A percentile compares a stretch with the other conserved stretches of the same genome.
Evolutionary conservation across 2,888 invertebrate species (phyloP).

Genomic region (Gordius sp.): DNA sequence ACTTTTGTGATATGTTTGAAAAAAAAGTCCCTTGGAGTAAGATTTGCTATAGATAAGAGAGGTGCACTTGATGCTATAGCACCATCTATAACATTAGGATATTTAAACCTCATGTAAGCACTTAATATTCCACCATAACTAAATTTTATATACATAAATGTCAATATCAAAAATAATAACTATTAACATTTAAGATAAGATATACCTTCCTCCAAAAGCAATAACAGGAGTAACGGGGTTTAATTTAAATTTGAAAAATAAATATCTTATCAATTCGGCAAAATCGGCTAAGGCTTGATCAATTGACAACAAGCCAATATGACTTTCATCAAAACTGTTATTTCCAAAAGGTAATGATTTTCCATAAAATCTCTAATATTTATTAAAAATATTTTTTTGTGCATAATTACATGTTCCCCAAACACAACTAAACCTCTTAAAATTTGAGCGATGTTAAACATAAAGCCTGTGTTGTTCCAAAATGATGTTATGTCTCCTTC

Average conservation of each 20-base stretch:
- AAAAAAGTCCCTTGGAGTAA: not conserved
- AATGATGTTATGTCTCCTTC: constrained; percentile 12
- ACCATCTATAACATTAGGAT: not conserved
- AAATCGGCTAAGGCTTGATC: constrained; percentile 11
- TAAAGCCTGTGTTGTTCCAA: constrained; percentile 9
- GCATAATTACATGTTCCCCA: constrained; percentile 5
- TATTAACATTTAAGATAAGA: not conserved
- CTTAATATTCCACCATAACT: constrained; percentile 12
- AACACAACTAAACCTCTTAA: not conserved
- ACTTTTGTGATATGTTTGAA: not conserved
- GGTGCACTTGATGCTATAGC: constrained; percentile 3
- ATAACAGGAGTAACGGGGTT: not conserved
- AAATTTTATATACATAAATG: not conserved
- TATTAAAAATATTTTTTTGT: not conserved
- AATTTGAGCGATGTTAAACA: not conserved
- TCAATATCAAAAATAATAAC: not conserved
- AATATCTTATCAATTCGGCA: not conserved
- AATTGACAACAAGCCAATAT: constrained; percentile 1
- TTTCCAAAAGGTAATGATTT: not conserved
- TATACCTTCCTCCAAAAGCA: constrained; percentile 11
- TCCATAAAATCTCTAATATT: constrained; percentile 15
- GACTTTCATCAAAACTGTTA: not conserved
- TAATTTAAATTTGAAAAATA: constrained; percentile 1
- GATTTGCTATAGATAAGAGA: not conserved
- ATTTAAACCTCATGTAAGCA: constrained; percentile 5